Percentiles rank a stretch among this genome's conserved stretches.
These are phyloP conservation scores for Pyxicephalus adspersus DNA, from an alignment of 2,113 vertebrate species.

Conservation along the genomic window DNA sequence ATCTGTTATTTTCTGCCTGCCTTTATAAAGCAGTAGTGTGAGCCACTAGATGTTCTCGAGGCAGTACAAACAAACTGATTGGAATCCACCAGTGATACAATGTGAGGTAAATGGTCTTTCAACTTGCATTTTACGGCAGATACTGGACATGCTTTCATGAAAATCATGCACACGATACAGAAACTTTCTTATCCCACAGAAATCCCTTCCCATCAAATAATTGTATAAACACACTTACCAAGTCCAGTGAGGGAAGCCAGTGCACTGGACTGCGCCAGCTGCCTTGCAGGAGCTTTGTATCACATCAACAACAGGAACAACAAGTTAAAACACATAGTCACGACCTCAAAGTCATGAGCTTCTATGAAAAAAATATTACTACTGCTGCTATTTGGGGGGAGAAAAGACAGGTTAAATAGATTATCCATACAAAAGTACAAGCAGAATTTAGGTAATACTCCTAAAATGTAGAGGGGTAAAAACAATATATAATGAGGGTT, in stretches of 20 bases:
- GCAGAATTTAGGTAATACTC: slow-evolving; percentile 22
- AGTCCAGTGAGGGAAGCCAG: slow-evolving; percentile 99
- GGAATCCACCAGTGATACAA: too few species aligned
- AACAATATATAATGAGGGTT: too few species aligned
- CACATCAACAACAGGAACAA: slow-evolving; percentile 99
- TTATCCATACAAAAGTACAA: slow-evolving; percentile 70
- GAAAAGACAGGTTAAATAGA: slow-evolving; percentile 86
- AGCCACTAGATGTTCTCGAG: too few species aligned
- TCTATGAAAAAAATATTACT: slow-evolving; percentile 95
- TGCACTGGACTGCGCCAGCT: slow-evolving; percentile 99
- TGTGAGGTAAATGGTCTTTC: too few species aligned
- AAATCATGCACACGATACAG: slow-evolving; percentile 66
- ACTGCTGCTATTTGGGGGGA: slow-evolving; percentile 91
- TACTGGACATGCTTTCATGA: slow-evolving; percentile 18
- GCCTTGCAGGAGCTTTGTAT: slow-evolving; percentile 99
- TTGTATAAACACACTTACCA: slow-evolving; percentile 91
- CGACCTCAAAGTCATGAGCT: slow-evolving; percentile 97
- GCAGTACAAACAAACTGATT: too few species aligned
- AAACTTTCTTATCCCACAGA: slow-evolving; percentile 43
- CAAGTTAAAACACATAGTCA: slow-evolving; percentile 99
- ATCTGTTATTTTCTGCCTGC: too few species aligned
- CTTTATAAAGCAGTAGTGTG: too few species aligned
- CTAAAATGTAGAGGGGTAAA: neutral
- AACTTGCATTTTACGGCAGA: neutral
- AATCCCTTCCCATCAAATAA: slow-evolving; percentile 74